Base-by-base conservation (phyloP, 2,888 invertebrate genomes). In the Agelastica alni region DNA sequence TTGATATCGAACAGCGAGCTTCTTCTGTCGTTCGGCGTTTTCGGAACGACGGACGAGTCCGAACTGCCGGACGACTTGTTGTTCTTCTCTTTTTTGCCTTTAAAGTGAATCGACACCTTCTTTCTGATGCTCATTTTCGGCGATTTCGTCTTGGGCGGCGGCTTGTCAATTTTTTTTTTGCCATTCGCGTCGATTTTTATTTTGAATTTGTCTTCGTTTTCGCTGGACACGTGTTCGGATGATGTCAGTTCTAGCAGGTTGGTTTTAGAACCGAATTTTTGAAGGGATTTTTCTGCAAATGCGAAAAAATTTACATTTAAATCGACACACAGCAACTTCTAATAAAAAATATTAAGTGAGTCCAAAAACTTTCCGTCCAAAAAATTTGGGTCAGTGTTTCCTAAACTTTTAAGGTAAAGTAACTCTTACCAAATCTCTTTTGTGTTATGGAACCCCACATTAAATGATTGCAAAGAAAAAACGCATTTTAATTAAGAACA, bases 21-120 rank as follows among this genome's bases (percentile, higher is more conserved):
- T 56, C 68, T 71, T 54, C 69, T 66, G 17, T 63, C 65, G 32
- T 54, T 58, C 28, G 62, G 55, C 2, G 62, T 56, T 54, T 63
- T 67, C 1, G 60, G 52, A 37, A 62, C 64, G n/a, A n/a, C n/a
- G 9, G 46, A 16, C 4, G 60, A 37, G 22, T 67, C 65, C 3
- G 60, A 31, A 31, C 46, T 53, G 34, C 46, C 51, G n/a, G 60
- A 58, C 7, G 59, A 62, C 44, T 68, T 68, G 37, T 61, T 61
- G 37, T 61, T 61, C 30, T 69, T 70, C 30, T 72, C 73, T 45
- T 71, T 75, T 60, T 73, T 75, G 1, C 77, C 76, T 57, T 77
- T 78, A 62, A 79, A 79, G 60, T 78, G 77, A 34, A 79, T 78
- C 1, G 77, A 78, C 6, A 79, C 78, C 63, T 78, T 77, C 31